Percentiles rank a stretch among this genome's conserved stretches.
phyloP scores from a whole-genome alignment of 92 coral and sea anemone species.

The Parazoanthus darwini region DNA sequence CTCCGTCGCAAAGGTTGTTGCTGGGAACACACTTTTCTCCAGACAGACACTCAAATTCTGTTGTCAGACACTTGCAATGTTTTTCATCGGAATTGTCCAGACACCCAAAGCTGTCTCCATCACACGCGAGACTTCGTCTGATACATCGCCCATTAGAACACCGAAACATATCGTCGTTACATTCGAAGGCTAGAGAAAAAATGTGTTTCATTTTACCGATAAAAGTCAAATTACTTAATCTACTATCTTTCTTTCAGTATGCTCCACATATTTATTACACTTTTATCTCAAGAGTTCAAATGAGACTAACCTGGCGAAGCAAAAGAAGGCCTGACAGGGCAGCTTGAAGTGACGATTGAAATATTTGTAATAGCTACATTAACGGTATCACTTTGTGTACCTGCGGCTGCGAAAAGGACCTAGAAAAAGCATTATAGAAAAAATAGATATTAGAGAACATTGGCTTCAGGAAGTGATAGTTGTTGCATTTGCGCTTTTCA shows the following conservation, averaged over 20 bases:
- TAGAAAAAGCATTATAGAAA: neutral
- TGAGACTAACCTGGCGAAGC: slow-evolving; percentile 25
- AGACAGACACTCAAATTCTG: slow-evolving; percentile 50
- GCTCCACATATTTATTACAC: too few species aligned
- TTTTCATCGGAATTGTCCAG: slow-evolving; percentile 75
- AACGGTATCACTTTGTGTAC: neutral
- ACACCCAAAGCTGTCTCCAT: slow-evolving; percentile 56
- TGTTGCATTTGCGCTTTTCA: too few species aligned
- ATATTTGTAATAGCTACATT: slow-evolving; percentile 23
- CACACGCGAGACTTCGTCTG: slow-evolving; percentile 65
- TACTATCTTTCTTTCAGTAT: neutral
- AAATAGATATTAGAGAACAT: too few species aligned
- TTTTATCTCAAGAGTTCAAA: too few species aligned
- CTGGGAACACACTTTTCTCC: slow-evolving; percentile 57
- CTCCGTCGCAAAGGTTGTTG: slow-evolving; percentile 53
- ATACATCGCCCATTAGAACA: slow-evolving; percentile 84
- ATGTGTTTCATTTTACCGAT: neutral
- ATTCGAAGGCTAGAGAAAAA: slow-evolving; percentile 48
- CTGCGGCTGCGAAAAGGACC: slow-evolving; percentile 18
- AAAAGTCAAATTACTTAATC: neutral
- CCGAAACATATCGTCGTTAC: slow-evolving; percentile 54
- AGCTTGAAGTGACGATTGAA: slow-evolving; percentile 32
- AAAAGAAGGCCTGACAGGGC: slow-evolving; percentile 16
- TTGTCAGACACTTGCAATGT: slow-evolving; percentile 55
- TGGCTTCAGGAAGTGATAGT: too few species aligned